A percentile compares a stretch with the other conserved stretches of the same genome.
Conservation (phyloP, 2,797 vertebrate genomes). For the Myotis myotis region DNA sequence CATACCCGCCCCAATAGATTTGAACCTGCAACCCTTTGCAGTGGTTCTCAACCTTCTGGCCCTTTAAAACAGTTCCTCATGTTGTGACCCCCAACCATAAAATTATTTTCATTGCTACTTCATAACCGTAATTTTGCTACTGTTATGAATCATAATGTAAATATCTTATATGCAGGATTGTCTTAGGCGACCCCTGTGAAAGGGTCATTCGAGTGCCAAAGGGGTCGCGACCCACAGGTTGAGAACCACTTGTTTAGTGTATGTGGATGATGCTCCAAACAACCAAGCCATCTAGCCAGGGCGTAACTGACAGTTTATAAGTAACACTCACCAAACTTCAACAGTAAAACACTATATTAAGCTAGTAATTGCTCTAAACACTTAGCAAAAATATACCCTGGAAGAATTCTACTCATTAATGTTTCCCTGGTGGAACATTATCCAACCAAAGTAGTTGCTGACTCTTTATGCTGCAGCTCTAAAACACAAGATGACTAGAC, state of each 20-base stretch:
- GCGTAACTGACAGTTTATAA: conserved; percentile 16
- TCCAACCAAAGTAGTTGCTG: not conserved
- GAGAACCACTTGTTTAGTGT: not conserved
- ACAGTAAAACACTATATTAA: not conserved
- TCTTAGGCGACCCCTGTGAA: too few species aligned
- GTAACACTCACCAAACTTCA: not conserved
- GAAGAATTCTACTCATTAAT: not conserved
- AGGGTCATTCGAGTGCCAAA: too few species aligned
- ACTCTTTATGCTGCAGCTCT: not conserved
- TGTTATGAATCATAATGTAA: too few species aligned
- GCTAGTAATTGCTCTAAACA: conserved; percentile 6
- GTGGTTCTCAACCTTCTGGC: too few species aligned
- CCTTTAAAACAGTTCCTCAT: too few species aligned
- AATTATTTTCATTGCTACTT: too few species aligned
- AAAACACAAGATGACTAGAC: not conserved
- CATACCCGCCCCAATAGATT: not conserved
- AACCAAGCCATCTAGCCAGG: not conserved
- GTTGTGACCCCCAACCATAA: too few species aligned
- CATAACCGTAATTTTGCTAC: too few species aligned
- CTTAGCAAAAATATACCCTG: not conserved
- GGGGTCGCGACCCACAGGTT: too few species aligned
- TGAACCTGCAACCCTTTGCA: not conserved
- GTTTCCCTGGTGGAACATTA: not conserved
- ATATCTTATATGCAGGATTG: too few species aligned
- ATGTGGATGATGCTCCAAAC: not conserved